These are phyloP conservation scores for Trileptium ribeirensis DNA, from an alignment of 2,888 invertebrate genomes.

Conservation along the genomic window DNA sequence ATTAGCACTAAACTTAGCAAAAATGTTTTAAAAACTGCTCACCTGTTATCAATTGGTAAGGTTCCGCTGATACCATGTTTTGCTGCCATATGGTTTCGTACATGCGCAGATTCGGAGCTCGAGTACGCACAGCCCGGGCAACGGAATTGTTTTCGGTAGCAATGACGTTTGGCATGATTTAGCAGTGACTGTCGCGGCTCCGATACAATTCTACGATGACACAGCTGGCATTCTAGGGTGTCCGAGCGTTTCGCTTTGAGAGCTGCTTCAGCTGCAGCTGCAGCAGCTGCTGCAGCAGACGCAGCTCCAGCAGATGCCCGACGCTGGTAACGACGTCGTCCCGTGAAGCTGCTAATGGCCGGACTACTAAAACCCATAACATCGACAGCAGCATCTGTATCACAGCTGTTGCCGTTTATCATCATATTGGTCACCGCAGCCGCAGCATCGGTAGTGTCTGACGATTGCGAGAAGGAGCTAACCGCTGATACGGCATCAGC, in stretches of 20 bases:
- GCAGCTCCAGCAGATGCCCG: too few relatives aligned
- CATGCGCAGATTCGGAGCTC: constrained; percentile 23
- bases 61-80: constrained; percentile 26
- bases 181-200: constrained; percentile 26
- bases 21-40: neutral
- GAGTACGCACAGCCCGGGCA: constrained; percentile 30
- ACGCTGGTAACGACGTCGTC: neutral
- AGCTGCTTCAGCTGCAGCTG: neutral
- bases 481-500: too few relatives aligned
- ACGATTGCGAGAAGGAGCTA: too few relatives aligned
- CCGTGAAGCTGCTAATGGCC: too few relatives aligned
- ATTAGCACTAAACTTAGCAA: neutral
- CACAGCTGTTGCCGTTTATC: too few relatives aligned
- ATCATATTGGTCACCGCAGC: too few relatives aligned
- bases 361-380: too few relatives aligned
- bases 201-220: constrained; percentile 22
- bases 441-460: too few relatives aligned
- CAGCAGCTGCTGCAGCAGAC: neutral
- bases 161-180: constrained; percentile 34
- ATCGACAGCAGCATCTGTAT: too few relatives aligned
- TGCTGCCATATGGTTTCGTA: constrained; percentile 26
- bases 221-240: constrained; percentile 20
- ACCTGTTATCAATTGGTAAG: constrained; percentile 34
- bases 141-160: constrained; percentile 33
- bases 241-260: neutral